phyloP scores from a whole-genome alignment of 2,113 vertebrate species.

The Xiphias gladius region DNA sequence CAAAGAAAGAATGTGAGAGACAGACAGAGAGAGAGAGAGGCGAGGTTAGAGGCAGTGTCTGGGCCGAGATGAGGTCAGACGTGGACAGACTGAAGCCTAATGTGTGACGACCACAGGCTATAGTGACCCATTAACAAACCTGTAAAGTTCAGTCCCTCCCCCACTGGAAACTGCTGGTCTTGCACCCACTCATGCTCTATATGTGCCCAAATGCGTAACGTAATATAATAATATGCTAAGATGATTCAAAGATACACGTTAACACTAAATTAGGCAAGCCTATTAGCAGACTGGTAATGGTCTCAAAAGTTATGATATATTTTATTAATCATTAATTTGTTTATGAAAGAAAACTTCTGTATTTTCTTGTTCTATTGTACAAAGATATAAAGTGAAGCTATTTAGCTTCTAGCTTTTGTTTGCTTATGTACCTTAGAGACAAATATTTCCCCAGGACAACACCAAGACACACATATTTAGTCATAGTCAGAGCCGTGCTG shows the following conservation, averaged over 20 bases:
- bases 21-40: slow-evolving; percentile 20
- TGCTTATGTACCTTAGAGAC: neutral
- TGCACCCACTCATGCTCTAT: slow-evolving; percentile 19
- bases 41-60: slow-evolving; percentile 36
- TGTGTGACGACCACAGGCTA: slow-evolving; percentile 63
- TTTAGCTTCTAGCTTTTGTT: neutral
- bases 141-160: slow-evolving; percentile 42
- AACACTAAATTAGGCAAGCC: neutral
- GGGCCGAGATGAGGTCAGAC: slow-evolving; percentile 60
- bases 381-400: neutral
- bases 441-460: neutral
- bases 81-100: slow-evolving; percentile 58
- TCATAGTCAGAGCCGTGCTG: slow-evolving; percentile 19
- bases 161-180: slow-evolving; percentile 56
- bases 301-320: neutral
- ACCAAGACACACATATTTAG: neutral
- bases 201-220: slow-evolving; percentile 1
- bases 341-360: neutral
- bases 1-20: slow-evolving; percentile 16
- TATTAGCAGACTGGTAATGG: neutral
- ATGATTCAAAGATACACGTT: neutral
- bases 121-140: slow-evolving; percentile 67
- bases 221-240: slow-evolving; percentile 13
- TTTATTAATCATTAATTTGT: neutral
- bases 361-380: slow-evolving; percentile 2